Evolutionary conservation across 2,888 invertebrate species (phyloP).

Genomic region (Andrena minutula): DNA sequence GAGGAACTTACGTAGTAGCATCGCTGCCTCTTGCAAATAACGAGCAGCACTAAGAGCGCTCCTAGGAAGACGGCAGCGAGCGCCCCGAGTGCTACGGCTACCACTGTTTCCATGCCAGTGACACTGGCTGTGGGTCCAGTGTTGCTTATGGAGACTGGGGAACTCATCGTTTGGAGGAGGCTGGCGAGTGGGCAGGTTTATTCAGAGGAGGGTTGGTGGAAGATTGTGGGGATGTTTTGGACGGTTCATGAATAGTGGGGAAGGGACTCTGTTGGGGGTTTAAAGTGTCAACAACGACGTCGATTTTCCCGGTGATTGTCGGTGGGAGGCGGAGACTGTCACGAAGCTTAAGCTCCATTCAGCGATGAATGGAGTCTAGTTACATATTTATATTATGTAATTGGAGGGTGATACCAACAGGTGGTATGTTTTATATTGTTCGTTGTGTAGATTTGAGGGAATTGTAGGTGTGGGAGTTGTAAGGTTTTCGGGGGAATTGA

Average conservation of each 20-base stretch:
- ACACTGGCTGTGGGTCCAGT: constrained; percentile 72
- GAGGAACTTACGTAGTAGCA: constrained; percentile 81
- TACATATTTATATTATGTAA: constrained; percentile 33
- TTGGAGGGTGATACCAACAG: constrained; percentile 1
- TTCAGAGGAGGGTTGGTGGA: background rate
- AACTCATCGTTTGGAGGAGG: constrained; percentile 75
- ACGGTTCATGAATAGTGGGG: constrained; percentile 33
- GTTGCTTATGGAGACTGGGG: constrained; percentile 79
- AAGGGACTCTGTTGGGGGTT: constrained; percentile 46
- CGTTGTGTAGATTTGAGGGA: background rate
- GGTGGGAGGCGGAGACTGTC: constrained; percentile 80
- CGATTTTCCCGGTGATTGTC: constrained; percentile 55
- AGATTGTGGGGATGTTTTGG: background rate
- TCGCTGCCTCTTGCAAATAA: constrained; percentile 88
- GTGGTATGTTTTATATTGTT: background rate
- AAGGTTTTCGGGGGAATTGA: background rate
- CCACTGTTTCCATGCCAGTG: constrained; percentile 88
- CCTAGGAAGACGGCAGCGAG: constrained; percentile 89
- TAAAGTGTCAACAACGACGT: constrained; percentile 56
- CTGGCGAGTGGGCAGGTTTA: background rate
- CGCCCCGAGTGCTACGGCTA: constrained; percentile 89
- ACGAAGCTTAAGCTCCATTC: constrained; percentile 74
- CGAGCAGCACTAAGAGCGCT: constrained; percentile 88
- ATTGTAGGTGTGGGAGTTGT: background rate
- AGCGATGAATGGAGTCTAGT: constrained; percentile 21